Evolutionary conservation across 1,140 invertebrate species (phyloP), one percentile per base, ranked within the genome.

Genomic region (Eurosta solidaginis): DNA sequence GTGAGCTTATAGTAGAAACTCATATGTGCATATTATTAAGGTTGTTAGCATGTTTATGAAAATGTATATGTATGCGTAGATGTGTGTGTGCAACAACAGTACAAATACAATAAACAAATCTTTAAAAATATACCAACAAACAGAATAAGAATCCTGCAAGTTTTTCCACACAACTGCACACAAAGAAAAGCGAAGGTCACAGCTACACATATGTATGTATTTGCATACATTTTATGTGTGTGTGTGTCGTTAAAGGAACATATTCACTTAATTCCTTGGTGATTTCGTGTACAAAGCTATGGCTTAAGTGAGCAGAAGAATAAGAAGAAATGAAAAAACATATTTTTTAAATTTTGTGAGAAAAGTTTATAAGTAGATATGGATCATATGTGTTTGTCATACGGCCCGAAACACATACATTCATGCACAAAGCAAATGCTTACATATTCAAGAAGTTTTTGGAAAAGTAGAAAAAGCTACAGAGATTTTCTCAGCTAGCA

Each of bases 21-120:
- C 59, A 68, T 33, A 68, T 68, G 14, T 68, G 59, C 33, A 33
- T 68, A 68, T 68, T 68, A 68, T 68, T 68, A 68, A 68, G 59
- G 59, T 40, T 68, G 59, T 40, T 68, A 68, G n/a, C 59, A 22
- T 40, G 2, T 20, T 2, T 22, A 33, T 36, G 27, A 22, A 29
- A n/a, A 14, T 59, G 52, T 59, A 36, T n/a, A 33, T 17, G 22
- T n/a, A n/a, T n/a, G 27, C 27, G 17, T 33, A 5, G 25, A 3
- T 33, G 54, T 33, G 54, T 6, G 54, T 33, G n/a, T 20, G 59
- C 59, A 68, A 68, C 29, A 54, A 54, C 45, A 49, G 17, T 59
- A 36, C 59, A 68, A 68, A 42, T 40, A 68, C 33, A 68, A 7
- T 10, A 22, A 22, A 40, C n/a, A 40, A 29, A 14, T 22, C 59